A percentile compares a stretch with the other conserved stretches of the same genome.
phyloP scores from a whole-genome alignment of 1,140 invertebrate species.

The Papilio machaon region DNA sequence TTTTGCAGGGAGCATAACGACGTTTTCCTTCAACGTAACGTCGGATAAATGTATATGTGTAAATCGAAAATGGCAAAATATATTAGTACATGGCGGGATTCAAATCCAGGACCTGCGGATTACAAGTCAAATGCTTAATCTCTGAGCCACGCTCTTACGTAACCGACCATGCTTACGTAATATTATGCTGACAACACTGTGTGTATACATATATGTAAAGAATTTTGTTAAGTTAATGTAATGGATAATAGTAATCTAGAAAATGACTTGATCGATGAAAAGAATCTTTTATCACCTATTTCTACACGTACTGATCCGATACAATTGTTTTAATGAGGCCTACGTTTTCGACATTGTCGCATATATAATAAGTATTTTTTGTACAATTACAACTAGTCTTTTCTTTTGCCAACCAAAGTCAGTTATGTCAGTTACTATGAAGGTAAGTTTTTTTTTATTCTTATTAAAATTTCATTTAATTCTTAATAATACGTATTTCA shows the following conservation, averaged over 20 bases:
- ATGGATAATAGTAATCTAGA: constrained; percentile 3
- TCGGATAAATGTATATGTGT: too few species aligned
- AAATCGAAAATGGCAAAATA: too few species aligned
- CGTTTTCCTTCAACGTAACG: too few species aligned
- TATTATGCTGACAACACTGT: neutral
- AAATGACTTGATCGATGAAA: constrained; percentile 24
- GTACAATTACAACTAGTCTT: neutral
- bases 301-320: neutral
- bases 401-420: neutral
- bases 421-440: neutral
- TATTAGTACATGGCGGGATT: too few species aligned
- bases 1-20: too few species aligned
- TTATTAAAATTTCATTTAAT: too few species aligned
- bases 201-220: neutral
- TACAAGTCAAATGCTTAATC: too few species aligned
- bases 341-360: constrained; percentile 14
- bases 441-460: neutral
- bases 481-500: too few species aligned
- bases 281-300: constrained; percentile 3
- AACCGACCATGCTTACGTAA: neutral
- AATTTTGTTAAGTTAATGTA: constrained; percentile 1
- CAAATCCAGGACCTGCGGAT: too few species aligned
- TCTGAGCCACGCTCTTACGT: too few species aligned
- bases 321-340: neutral
- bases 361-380: constrained; percentile 9